phyloP scores from a whole-genome alignment of 2,113 vertebrate genomes.

The Amphilophus citrinellus region DNA sequence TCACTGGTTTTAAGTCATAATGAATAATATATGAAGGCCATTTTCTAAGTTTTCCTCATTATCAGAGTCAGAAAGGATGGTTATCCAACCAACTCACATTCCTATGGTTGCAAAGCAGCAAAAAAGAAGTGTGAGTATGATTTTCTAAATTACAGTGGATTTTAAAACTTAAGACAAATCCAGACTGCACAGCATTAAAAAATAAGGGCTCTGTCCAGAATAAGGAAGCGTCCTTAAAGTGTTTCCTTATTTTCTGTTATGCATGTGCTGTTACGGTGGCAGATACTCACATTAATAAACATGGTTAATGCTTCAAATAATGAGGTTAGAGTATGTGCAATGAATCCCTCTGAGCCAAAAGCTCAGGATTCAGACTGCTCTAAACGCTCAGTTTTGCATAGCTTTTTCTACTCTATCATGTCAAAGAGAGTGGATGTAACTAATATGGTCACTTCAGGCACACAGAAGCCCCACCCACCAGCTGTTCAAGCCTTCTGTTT shows the following conservation, averaged over 20 bases:
- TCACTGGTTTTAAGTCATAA: neutral
- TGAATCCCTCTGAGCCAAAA: neutral
- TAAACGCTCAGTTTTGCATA: neutral
- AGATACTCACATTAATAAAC: too few species aligned
- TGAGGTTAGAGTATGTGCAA: neutral
- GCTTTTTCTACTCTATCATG: neutral
- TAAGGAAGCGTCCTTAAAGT: neutral
- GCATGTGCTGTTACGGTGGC: too few species aligned
- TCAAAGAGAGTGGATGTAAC: neutral
- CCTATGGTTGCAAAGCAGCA: too few species aligned
- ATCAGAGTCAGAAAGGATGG: too few species aligned
- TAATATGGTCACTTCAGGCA: neutral
- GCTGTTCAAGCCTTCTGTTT: conserved; percentile 13
- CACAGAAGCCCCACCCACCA: neutral
- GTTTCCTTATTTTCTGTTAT: too few species aligned
- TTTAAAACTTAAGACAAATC: neutral
- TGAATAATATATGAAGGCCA: neutral
- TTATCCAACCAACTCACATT: too few species aligned
- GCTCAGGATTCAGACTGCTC: neutral
- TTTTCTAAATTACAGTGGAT: neutral
- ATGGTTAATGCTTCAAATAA: neutral
- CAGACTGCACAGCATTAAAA: neutral
- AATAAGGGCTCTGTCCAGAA: neutral
- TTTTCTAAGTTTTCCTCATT: too few species aligned
- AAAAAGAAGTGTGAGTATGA: neutral